A percentile compares a stretch with the other conserved stretches of the same genome.
Conservation (phyloP, 2,113 vertebrate genomes). For the Cinclus mexicanus region DNA sequence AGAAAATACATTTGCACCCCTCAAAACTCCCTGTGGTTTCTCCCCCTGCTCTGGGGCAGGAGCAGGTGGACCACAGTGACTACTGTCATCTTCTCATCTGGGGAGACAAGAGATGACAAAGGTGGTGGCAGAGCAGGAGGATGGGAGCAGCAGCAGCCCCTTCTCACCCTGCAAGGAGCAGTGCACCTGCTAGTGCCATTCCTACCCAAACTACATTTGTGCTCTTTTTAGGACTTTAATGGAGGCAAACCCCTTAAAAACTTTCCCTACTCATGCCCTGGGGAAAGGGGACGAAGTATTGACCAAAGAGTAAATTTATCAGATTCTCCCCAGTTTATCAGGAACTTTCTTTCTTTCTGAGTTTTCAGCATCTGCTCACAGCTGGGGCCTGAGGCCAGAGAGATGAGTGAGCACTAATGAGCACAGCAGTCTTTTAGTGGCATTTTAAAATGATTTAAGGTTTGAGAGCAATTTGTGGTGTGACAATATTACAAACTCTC, state of each 20-base stretch:
- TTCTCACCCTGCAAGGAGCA: neutral
- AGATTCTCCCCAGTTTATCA: neutral
- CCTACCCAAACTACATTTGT: neutral
- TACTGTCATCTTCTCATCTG: neutral
- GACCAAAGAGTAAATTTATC: neutral
- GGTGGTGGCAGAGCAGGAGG: neutral
- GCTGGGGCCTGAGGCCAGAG: neutral
- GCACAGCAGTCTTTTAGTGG: neutral
- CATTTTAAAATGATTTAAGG: neutral
- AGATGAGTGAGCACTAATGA: neutral
- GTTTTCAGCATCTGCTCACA: neutral
- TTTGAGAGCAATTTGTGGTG: neutral
- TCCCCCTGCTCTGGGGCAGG: neutral
- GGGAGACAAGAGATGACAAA: neutral
- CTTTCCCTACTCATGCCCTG: neutral
- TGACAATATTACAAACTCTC: neutral
- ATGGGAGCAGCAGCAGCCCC: neutral
- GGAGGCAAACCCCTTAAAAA: neutral
- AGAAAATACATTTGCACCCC: neutral
- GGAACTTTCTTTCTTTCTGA: neutral
- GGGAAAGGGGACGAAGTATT: neutral
- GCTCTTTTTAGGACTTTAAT: neutral
- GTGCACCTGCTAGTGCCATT: neutral
- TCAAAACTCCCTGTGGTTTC: fast-evolving
- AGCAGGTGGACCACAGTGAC: neutral